Base-by-base conservation (phyloP, 2,888 invertebrate genomes). In the Luffia ferchaultella region DNA sequence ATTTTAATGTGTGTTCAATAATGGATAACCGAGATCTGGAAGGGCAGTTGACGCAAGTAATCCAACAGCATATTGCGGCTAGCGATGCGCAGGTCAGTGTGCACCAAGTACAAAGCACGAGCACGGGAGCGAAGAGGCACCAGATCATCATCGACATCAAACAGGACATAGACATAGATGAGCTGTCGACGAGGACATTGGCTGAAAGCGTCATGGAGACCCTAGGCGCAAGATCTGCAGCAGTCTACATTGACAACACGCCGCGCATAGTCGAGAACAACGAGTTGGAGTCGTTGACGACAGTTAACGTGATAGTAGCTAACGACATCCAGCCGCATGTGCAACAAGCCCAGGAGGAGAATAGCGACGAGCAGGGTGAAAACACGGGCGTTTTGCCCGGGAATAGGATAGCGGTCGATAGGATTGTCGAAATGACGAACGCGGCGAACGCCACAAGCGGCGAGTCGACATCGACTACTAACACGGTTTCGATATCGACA, bases 61-160 rank as follows among this genome's bases (percentile, higher is more conserved):
- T 79, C 2, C 83, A 78, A 51, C 82, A 80, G 5, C 76, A 80
- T 52, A 76, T 79, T 64, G 69, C 76, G 1, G 75, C 76, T 54
- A 64, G 75, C 0, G 82, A 83, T 42, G 79, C 83, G 0, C 79
- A 80, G 54, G 82, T 84, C 19, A 79, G 82, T 65, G 82, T 85
- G 0, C 84, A 83, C 50, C 82, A 83, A 51, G 74, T 80, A 16
- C 75, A 76, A 50, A 73, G 68, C 18, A 72, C 79, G 0, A 63
- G 75, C 0, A 72, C 75, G 41, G 79, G 82, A 3, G 67, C 65
- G 12, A 83, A 83, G 53, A 65, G 80, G 0, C 84, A 84, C 52
- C 85, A 85, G 57, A 85, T 85, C 42, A 85, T 85, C 47, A 84
- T 84, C 41, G 84, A 84, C 52, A 84, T 85, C 9, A 85, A 85